Conservation (phyloP, 2,888 invertebrate genomes). For the Drosophila formosana region DNA sequence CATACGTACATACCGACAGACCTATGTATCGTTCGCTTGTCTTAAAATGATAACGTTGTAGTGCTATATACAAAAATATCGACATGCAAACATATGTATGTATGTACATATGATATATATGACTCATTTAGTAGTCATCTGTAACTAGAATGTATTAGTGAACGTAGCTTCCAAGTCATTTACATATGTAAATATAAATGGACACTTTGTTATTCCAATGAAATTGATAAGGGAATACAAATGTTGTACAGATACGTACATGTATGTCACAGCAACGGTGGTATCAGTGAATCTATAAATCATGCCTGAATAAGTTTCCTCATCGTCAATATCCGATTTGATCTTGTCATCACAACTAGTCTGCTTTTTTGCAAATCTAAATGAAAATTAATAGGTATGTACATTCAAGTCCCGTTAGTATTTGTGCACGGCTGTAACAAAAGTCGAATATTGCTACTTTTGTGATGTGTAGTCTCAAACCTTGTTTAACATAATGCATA, state of each 20-base stretch:
- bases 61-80: slow-evolving; percentile 8
- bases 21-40: slow-evolving; percentile 1
- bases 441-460: neutral
- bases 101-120: neutral
- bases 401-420: neutral
- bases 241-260: slow-evolving; percentile 7
- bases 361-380: neutral
- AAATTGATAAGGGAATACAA: slow-evolving; percentile 15
- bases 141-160: neutral
- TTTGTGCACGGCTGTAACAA: neutral
- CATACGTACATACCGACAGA: neutral
- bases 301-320: neutral
- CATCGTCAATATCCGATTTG: slow-evolving; percentile 11
- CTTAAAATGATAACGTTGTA: slow-evolving; percentile 28
- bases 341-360: slow-evolving; percentile 1
- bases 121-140: slow-evolving; percentile 17
- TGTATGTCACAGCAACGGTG: slow-evolving; percentile 2
- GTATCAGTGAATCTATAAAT: slow-evolving; percentile 14
- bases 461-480: no score
- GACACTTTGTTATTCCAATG: slow-evolving; percentile 18
- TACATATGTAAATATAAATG: slow-evolving; percentile 24
- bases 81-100: slow-evolving; percentile 11
- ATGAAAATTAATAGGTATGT: slow-evolving; percentile 1
- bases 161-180: neutral
- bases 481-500: no score